Evolutionary conservation across 2,113 vertebrate genomes (phyloP).

Genomic region (Perognathus longimembris): DNA sequence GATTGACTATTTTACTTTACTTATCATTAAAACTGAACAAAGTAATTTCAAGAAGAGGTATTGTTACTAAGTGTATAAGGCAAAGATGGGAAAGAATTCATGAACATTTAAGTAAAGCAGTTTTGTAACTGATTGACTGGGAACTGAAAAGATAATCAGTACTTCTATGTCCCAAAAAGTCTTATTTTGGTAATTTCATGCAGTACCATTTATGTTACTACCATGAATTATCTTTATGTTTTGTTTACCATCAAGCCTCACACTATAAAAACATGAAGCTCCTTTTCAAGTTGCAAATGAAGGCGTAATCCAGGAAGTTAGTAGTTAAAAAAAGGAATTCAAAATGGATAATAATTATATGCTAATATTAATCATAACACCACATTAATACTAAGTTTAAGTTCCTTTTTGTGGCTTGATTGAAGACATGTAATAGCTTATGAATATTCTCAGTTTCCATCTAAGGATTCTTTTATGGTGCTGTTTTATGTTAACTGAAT

Average conservation of each 20-base stretch:
- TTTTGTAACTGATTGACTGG: background rate
- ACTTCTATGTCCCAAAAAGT: background rate
- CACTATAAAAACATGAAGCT: constrained; percentile 9
- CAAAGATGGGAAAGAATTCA: background rate
- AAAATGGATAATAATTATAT: constrained; percentile 10
- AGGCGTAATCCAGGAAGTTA: constrained; percentile 1
- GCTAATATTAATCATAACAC: constrained; percentile 43
- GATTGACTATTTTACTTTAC: constrained; percentile 23
- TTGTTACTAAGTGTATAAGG: background rate
- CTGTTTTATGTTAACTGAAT: constrained; percentile 14
- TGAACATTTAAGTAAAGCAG: constrained; percentile 19
- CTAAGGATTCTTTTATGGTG: background rate
- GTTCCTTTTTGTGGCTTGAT: constrained; percentile 3
- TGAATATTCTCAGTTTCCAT: constrained; percentile 28
- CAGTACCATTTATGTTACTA: constrained; percentile 18
- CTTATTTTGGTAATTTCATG: background rate
- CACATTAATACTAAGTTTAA: constrained; percentile 3
- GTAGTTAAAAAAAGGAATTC: constrained; percentile 44
- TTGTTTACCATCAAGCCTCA: background rate
- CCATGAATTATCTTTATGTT: constrained; percentile 51
- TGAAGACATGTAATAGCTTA: constrained; percentile 15
- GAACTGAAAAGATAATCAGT: background rate
- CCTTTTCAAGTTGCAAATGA: constrained; percentile 39
- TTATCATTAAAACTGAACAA: background rate
- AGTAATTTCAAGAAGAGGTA: background rate